A percentile compares a stretch with the other conserved stretches of the same genome.
Conservation (phyloP, 2,113 vertebrate species). For the Pao palembangensis region DNA sequence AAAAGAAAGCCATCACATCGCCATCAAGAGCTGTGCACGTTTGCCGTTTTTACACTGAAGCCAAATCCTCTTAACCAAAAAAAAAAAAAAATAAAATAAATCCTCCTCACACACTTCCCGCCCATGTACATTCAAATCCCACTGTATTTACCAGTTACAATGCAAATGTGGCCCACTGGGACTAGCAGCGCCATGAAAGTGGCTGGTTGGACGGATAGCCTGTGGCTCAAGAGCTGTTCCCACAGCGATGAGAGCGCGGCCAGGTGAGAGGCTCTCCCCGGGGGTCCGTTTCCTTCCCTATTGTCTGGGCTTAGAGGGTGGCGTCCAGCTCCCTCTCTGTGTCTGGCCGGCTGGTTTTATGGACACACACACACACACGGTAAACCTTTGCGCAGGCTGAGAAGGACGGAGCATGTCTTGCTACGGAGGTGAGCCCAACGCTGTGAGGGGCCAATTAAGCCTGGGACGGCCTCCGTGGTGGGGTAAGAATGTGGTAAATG, state of each 20-base stretch:
- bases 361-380: constrained; percentile 6
- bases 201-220: constrained; percentile 24
- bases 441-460: constrained; percentile 74
- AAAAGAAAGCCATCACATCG: too few relatives aligned
- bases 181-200: constrained; percentile 28
- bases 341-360: too few relatives aligned
- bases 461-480: constrained; percentile 61
- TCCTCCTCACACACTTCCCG: neutral
- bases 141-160: constrained; percentile 48
- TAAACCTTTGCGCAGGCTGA: constrained; percentile 25
- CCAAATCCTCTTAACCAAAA: too few relatives aligned
- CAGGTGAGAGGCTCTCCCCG: constrained; percentile 41
- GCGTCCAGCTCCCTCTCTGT: constrained; percentile 20
- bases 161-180: constrained; percentile 45
- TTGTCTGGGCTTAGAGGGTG: constrained; percentile 35
- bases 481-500: constrained; percentile 70
- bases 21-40: neutral
- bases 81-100: neutral
- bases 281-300: constrained; percentile 30
- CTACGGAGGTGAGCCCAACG: constrained; percentile 55
- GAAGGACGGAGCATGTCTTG: constrained; percentile 40
- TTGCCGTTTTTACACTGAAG: neutral
- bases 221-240: constrained; percentile 34
- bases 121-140: constrained; percentile 13
- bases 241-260: constrained; percentile 23